These are phyloP conservation scores for Crax fasciolata DNA, from an alignment of 2,797 vertebrate species.

Conservation along the genomic window DNA sequence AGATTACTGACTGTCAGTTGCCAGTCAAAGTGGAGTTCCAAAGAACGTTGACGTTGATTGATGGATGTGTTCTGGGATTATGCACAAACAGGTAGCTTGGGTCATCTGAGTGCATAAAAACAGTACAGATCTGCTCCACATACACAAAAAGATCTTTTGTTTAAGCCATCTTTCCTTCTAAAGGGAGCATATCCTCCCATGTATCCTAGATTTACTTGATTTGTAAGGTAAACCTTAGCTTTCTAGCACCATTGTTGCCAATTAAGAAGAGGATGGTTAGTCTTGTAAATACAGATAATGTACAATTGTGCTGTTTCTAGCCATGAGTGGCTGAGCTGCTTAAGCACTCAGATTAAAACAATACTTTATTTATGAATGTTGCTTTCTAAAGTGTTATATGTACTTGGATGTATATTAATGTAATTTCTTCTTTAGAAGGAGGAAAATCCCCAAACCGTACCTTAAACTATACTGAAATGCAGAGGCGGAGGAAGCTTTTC, in stretches of 20 bases:
- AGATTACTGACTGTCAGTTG: conserved; percentile 71
- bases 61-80: conserved; percentile 61
- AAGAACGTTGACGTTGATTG: conserved; percentile 78
- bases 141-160: conserved; percentile 49
- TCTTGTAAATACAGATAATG: background rate
- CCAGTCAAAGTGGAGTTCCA: conserved; percentile 61
- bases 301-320: background rate
- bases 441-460: background rate
- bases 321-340: background rate
- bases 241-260: background rate
- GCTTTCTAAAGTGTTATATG: background rate
- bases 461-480: background rate
- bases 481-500: background rate
- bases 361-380: background rate
- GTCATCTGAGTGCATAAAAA: conserved; percentile 66
- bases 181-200: conserved; percentile 30
- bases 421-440: background rate
- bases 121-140: background rate
- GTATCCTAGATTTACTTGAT: conserved; percentile 75
- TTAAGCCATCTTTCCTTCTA: conserved; percentile 70
- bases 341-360: background rate
- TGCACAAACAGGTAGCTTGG: conserved; percentile 39
- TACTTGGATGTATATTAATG: background rate
- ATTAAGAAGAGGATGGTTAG: background rate
- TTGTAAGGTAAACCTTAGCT: conserved; percentile 81